A percentile compares a stretch with the other conserved stretches of the same genome.
Evolutionary conservation across 2,888 invertebrate species (phyloP).

Genomic region (Dasysyrphus albostriatus): DNA sequence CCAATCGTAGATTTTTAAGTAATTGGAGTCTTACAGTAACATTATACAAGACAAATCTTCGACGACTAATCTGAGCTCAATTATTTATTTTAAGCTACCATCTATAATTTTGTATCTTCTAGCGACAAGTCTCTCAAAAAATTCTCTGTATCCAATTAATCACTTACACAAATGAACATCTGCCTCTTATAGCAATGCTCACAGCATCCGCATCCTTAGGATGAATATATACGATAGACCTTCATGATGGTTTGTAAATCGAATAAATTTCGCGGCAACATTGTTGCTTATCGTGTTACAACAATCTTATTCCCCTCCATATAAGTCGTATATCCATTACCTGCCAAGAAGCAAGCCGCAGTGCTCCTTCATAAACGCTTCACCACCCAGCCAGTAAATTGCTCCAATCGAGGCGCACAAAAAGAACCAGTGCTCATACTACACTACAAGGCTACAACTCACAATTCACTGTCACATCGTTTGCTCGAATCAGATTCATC

Average conservation of each 20-base stretch:
- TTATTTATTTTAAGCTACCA: not conserved
- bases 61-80: not conserved
- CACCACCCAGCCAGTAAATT: slow-evolving; percentile 34
- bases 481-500: slow-evolving; percentile 57
- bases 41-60: too few relatives aligned
- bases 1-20: too few relatives aligned
- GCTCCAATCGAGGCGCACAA: not conserved
- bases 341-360: slow-evolving; percentile 29
- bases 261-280: slow-evolving; percentile 65
- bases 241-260: slow-evolving; percentile 32
- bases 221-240: slow-evolving; percentile 22
- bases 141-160: slow-evolving; percentile 36
- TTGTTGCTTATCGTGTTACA: slow-evolving; percentile 66
- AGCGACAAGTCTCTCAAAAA: slow-evolving; percentile 13
- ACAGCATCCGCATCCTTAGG: slow-evolving; percentile 21
- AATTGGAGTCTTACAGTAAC: too few relatives aligned
- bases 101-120: not conserved
- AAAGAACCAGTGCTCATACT: not conserved
- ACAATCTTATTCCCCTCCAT: slow-evolving; percentile 45
- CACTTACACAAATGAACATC: slow-evolving; percentile 33
- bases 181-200: slow-evolving; percentile 22
- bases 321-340: slow-evolving; percentile 36
- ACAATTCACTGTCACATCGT: slow-evolving; percentile 63
- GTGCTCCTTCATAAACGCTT: slow-evolving; percentile 8
- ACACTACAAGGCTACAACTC: not conserved